Conservation (phyloP, 2,797 vertebrate genomes). For the Lepilemur septentrionalis region DNA sequence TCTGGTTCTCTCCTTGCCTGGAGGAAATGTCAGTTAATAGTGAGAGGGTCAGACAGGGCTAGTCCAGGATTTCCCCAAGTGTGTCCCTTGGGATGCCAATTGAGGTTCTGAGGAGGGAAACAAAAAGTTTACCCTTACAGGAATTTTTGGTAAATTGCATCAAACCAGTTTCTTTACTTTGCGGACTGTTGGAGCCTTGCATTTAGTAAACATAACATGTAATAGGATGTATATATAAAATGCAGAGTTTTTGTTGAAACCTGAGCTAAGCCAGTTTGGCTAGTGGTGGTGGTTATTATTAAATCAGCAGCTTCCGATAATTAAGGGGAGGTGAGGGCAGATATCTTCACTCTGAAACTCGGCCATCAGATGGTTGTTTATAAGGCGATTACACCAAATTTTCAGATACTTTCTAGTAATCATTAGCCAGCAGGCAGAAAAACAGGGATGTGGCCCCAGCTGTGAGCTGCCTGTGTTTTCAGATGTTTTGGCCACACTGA, state of each 20-base stretch:
- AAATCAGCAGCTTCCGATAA: not conserved
- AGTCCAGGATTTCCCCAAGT: not conserved
- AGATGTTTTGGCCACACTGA: not conserved
- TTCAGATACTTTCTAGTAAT: not conserved
- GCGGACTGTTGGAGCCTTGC: fast-evolving
- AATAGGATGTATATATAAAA: fast-evolving
- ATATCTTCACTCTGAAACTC: fast-evolving
- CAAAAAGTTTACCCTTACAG: not conserved
- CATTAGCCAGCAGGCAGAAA: not conserved
- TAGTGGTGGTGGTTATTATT: not conserved
- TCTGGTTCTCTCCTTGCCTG: not conserved
- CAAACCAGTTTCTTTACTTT: not conserved
- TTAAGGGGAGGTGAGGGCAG: not conserved
- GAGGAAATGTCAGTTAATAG: not conserved
- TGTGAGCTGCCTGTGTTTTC: fast-evolving
- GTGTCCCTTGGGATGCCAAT: not conserved
- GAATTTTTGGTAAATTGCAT: not conserved
- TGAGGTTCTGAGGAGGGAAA: fast-evolving
- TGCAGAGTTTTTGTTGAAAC: not conserved
- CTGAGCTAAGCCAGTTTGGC: not conserved
- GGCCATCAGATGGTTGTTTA: too few relatives aligned
- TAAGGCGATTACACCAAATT: not conserved
- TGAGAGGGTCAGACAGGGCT: not conserved
- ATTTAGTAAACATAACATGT: fast-evolving
- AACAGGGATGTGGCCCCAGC: fast-evolving